Conservation (phyloP, 2,888 invertebrate genomes). For the Ditula angustiorana region DNA sequence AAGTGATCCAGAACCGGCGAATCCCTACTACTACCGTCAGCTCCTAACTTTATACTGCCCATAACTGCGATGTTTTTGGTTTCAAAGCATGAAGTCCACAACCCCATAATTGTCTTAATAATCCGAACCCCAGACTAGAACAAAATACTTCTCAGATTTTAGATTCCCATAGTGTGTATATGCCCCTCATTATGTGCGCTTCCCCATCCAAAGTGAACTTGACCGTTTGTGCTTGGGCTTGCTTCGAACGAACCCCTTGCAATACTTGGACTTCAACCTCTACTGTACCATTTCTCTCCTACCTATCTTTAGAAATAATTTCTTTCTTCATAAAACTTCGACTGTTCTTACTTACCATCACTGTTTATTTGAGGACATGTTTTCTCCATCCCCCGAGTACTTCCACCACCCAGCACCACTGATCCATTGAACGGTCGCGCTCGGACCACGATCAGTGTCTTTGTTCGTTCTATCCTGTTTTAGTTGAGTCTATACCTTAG, state of each 20-base stretch:
- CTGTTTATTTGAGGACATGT: constrained; percentile 17
- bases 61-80: constrained; percentile 68
- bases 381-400: constrained; percentile 20
- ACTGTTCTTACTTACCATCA: constrained; percentile 18
- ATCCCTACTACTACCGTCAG: constrained; percentile 69
- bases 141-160: constrained; percentile 68
- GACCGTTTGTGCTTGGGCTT: constrained; percentile 80
- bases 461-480: constrained; percentile 74
- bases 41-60: constrained; percentile 59
- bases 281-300: constrained; percentile 42
- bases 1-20: too few relatives aligned
- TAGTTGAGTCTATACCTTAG: constrained; percentile 78
- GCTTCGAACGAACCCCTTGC: constrained; percentile 72
- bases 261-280: constrained; percentile 55
- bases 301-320: constrained; percentile 15
- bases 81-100: constrained; percentile 80
- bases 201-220: constrained; percentile 67
- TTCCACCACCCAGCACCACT: constrained; percentile 56
- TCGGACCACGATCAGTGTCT: constrained; percentile 64
- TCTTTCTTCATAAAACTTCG: constrained; percentile 24
- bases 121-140: constrained; percentile 64
- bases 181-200: constrained; percentile 71
- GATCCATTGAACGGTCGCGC: constrained; percentile 48
- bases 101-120: constrained; percentile 55
- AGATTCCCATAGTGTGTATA: constrained; percentile 70